Evolutionary conservation across 2,797 vertebrate species (phyloP).

Genomic region (Thripadectes ignobilis): DNA sequence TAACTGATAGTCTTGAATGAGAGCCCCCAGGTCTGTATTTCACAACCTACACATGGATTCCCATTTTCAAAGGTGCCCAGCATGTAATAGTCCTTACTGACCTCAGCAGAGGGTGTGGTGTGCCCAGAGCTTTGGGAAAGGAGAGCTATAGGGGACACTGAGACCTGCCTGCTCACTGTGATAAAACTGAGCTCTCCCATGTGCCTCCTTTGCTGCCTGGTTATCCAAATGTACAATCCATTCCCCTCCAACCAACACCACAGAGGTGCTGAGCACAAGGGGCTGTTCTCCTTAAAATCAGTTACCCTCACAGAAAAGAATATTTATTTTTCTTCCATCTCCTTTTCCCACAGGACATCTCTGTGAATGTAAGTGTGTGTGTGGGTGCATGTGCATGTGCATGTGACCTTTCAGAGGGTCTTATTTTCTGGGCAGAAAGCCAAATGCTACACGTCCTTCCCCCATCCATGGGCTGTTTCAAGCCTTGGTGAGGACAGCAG

Average conservation of each 20-base stretch:
- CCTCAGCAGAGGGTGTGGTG: accelerated
- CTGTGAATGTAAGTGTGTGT: not conserved
- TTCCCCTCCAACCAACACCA: not conserved
- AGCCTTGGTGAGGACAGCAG: not conserved
- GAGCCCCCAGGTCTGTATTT: accelerated
- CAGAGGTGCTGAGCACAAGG: conserved; percentile 10
- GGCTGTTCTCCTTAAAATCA: conserved; percentile 50
- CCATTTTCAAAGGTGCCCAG: not conserved
- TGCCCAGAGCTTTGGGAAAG: not conserved
- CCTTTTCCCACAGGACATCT: not conserved
- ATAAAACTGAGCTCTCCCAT: not conserved
- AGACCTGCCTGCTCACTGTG: not conserved
- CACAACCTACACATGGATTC: accelerated
- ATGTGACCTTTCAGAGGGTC: conserved; percentile 62
- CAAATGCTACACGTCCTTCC: conserved; percentile 57
- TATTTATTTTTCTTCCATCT: not conserved
- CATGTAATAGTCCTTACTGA: not conserved
- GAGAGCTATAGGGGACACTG: not conserved
- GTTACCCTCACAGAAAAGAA: conserved; percentile 59
- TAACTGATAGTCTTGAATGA: not conserved
- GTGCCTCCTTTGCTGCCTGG: not conserved
- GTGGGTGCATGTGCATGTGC: not conserved
- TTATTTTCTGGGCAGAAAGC: conserved; percentile 74
- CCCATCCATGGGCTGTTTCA: conserved; percentile 9
- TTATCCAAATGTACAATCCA: not conserved